A percentile compares a stretch with the other conserved stretches of the same genome.
These are phyloP conservation scores for Congeria kusceri DNA, from an alignment of 2,888 invertebrate species.

Conservation along the genomic window DNA sequence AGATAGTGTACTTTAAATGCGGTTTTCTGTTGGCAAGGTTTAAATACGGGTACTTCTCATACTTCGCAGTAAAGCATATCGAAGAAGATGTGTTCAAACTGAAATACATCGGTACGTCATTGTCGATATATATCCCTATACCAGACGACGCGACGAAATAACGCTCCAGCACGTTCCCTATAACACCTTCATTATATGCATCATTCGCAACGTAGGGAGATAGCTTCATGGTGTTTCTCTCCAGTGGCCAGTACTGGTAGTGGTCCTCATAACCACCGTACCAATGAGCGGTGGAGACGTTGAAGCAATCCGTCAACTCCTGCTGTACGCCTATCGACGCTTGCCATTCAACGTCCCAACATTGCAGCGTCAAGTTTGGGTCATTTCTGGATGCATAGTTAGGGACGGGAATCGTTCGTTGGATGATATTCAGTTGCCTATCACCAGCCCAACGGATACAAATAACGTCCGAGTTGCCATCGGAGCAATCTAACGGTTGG, in stretches of 20 bases:
- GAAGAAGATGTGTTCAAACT: constrained; percentile 89
- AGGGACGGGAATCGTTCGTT: too few relatives aligned
- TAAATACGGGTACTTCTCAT: constrained; percentile 70
- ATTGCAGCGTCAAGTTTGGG: constrained; percentile 31
- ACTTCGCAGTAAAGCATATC: constrained; percentile 72
- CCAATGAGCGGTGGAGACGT: constrained; percentile 87
- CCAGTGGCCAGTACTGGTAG: constrained; percentile 93
- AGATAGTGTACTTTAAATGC: constrained; percentile 70
- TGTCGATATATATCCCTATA: constrained; percentile 89
- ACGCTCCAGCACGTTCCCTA: constrained; percentile 85
- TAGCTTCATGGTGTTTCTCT: constrained; percentile 83
- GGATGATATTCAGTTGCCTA: too few relatives aligned
- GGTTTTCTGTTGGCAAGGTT: constrained; percentile 58
- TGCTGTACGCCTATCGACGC: constrained; percentile 64
- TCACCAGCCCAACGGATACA: too few relatives aligned
- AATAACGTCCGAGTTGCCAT: too few relatives aligned
- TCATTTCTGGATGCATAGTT: background rate
- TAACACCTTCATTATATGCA: constrained; percentile 61
- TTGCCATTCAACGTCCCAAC: constrained; percentile 69
- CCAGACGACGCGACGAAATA: constrained; percentile 90
- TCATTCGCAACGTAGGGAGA: constrained; percentile 77
- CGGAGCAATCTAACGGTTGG: too few relatives aligned
- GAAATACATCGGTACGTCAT: constrained; percentile 91
- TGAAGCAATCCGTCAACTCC: constrained; percentile 71
- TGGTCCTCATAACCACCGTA: constrained; percentile 94